These are phyloP conservation scores for Oncorhynchus mykiss DNA, from an alignment of 2,113 vertebrate genomes.

Conservation along the genomic window DNA sequence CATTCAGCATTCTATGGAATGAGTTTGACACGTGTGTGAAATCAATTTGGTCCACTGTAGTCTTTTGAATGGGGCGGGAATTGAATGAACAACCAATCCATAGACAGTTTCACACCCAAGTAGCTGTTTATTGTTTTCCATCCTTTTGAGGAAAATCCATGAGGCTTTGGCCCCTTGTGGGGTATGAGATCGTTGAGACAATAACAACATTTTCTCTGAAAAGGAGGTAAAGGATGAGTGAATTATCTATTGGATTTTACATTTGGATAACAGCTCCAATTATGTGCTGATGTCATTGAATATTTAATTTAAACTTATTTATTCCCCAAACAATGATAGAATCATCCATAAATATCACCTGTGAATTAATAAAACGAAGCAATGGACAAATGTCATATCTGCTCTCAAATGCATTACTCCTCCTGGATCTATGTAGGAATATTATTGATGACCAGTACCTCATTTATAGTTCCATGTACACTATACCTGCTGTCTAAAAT, in stretches of 20 bases:
- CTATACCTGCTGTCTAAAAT: background rate
- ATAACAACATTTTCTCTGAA: constrained; percentile 15
- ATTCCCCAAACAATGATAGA: background rate
- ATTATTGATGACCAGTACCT: no score
- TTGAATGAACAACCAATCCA: constrained; percentile 45
- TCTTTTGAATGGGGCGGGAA: background rate
- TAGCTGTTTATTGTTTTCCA: constrained; percentile 34
- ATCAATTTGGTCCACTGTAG: background rate
- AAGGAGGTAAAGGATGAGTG: constrained; percentile 1
- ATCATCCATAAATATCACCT: background rate
- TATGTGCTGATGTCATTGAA: constrained; percentile 6
- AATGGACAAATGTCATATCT: background rate
- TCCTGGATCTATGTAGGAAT: no score
- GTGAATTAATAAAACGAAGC: background rate
- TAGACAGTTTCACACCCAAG: constrained; percentile 23
- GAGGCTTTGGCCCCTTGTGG: constrained; percentile 43
- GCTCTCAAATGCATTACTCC: no score
- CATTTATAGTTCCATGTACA: no score
- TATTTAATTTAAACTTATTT: background rate
- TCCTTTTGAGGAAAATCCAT: constrained; percentile 4
- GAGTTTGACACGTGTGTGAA: no score
- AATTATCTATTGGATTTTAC: constrained; percentile 12
- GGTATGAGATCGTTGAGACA: constrained; percentile 11
- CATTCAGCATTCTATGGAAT: no score
- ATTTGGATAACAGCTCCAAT: background rate